phyloP scores from a whole-genome alignment of 2,888 invertebrate species.

The Lapara coniferarum region DNA sequence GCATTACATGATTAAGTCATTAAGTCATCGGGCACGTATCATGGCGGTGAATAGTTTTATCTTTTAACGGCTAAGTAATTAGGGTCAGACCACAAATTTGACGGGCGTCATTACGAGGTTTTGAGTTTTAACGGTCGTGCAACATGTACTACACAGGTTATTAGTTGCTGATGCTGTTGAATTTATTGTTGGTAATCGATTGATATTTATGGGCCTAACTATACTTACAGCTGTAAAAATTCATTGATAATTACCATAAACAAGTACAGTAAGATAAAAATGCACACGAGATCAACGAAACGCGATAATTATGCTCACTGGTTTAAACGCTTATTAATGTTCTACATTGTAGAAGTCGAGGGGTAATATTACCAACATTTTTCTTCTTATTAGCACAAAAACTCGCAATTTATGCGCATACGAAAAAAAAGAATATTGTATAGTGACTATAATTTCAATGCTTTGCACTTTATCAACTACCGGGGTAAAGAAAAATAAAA shows the following conservation, averaged over 20 bases:
- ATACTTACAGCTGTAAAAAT: background rate
- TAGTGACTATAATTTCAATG: background rate
- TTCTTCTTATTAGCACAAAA: background rate
- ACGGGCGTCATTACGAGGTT: constrained; percentile 31
- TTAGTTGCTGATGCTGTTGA: background rate
- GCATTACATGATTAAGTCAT: constrained; percentile 59
- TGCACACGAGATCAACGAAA: background rate
- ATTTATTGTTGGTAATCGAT: background rate
- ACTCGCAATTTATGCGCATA: background rate
- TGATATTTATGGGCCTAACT: background rate
- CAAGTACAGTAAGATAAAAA: too few species aligned
- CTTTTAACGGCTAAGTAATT: constrained; percentile 54
- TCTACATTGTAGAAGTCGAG: background rate
- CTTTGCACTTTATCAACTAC: background rate
- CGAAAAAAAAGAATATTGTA: background rate
- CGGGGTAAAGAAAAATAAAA: background rate
- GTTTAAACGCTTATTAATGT: background rate
- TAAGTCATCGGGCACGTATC: constrained; percentile 48
- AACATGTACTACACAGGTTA: constrained; percentile 27
- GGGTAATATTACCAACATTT: too few species aligned
- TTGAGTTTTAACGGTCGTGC: constrained; percentile 12
- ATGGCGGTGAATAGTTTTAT: constrained; percentile 43
- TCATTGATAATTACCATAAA: background rate
- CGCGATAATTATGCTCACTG: background rate
- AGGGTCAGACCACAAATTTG: constrained; percentile 48